phyloP scores from a whole-genome alignment of 2,888 invertebrate species.

The Itoplectis maculator region DNA sequence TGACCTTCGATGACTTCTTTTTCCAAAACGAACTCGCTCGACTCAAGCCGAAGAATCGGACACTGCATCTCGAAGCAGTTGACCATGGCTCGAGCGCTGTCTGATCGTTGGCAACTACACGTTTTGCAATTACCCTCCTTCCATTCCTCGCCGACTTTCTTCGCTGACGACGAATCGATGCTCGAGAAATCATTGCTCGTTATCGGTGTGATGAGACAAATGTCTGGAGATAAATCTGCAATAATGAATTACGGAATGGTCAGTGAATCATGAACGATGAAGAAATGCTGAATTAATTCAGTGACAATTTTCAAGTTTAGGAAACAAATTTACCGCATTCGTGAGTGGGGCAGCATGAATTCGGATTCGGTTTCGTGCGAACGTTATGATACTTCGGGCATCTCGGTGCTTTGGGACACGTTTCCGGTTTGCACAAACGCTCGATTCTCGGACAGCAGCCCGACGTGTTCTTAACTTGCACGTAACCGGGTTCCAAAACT shows the following conservation, averaged over 20 bases:
- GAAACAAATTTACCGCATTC: conserved; percentile 86
- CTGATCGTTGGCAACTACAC: conserved; percentile 86
- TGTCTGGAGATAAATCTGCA: conserved; percentile 87
- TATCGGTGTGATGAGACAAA: conserved; percentile 87
- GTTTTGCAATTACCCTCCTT: conserved; percentile 89
- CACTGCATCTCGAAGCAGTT: conserved; percentile 87
- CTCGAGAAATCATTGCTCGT: conserved; percentile 84
- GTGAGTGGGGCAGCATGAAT: conserved; percentile 89
- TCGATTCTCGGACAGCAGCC: conserved; percentile 90
- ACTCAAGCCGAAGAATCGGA: conserved; percentile 83
- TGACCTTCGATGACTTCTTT: conserved; percentile 86
- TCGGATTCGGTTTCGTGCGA: conserved; percentile 76
- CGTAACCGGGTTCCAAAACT: conserved; percentile 88
- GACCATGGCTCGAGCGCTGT: conserved; percentile 78
- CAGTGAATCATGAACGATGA: background rate
- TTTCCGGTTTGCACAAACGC: conserved; percentile 87
- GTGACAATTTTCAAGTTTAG: background rate
- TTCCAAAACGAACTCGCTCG: conserved; percentile 86
- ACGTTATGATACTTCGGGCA: conserved; percentile 88
- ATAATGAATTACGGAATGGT: conserved; percentile 46
- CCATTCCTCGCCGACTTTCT: conserved; percentile 87
- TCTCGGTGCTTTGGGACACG: conserved; percentile 87
- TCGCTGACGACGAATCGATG: conserved; percentile 55
- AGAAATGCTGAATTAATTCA: background rate
- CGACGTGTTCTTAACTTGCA: conserved; percentile 86